phyloP scores from a whole-genome alignment of 2,113 vertebrate genomes.

The Cacatua alba region DNA sequence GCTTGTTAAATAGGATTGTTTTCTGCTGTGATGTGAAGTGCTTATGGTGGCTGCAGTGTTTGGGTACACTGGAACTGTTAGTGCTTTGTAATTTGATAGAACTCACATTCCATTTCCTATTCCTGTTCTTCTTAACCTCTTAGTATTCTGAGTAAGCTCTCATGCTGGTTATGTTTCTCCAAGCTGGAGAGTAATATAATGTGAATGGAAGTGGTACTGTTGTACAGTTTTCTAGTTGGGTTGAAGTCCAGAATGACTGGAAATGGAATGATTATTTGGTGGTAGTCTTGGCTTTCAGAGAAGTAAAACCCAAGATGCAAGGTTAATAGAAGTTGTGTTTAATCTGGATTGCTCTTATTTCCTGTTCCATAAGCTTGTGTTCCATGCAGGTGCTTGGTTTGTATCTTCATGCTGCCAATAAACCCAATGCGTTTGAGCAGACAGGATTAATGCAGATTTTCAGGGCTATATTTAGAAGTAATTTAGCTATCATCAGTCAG shows the following conservation, averaged over 20 bases:
- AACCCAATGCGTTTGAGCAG: conserved; percentile 70
- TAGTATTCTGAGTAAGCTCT: neutral
- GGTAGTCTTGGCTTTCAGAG: neutral
- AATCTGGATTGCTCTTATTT: conserved; percentile 23
- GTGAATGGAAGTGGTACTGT: neutral
- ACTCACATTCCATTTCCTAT: neutral
- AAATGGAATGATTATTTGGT: neutral
- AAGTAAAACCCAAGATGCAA: neutral
- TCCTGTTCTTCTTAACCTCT: neutral
- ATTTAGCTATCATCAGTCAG: conserved; percentile 83
- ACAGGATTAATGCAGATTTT: conserved; percentile 81
- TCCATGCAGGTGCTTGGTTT: conserved; percentile 73
- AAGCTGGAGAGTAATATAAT: neutral
- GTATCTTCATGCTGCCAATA: conserved; percentile 74
- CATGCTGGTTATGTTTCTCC: neutral
- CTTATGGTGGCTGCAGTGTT: neutral
- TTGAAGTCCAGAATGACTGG: neutral
- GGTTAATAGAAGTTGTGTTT: neutral
- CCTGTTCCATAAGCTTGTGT: conserved; percentile 46
- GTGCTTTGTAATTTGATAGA: neutral
- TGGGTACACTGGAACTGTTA: neutral
- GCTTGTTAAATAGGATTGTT: neutral
- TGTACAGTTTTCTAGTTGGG: neutral
- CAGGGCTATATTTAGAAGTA: conserved; percentile 81
- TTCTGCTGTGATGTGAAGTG: neutral